Evolutionary conservation across 2,888 invertebrate genomes (phyloP), one percentile per base, ranked within the genome.

Genomic region (Heliconius ismenius): DNA sequence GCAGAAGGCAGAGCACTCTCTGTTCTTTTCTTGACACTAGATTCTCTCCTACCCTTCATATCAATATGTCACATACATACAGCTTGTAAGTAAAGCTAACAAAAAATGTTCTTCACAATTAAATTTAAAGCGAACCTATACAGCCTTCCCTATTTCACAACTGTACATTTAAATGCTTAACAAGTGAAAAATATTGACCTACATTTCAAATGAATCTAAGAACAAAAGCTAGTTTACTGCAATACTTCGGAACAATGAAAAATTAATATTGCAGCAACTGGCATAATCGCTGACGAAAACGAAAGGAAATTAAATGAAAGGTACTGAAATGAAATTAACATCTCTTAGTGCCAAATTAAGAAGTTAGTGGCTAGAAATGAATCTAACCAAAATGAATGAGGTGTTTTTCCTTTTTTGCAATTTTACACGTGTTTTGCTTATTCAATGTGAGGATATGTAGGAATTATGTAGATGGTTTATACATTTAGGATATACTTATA

Each of bases 221-320:
- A 69, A 70, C 70, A 70, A 70, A 70, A 58, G 70, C 70, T 36
- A 70, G 54, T 70, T 70, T 67, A 67, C 67, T 67, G 67, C 39
- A 67, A 43, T 67, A 67, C 67, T 58, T 70, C 24, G 32, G 32
- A 70, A 70, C 70, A 70, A 70, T 58, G 58, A 70, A n/a, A 67
- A 70, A 28, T 70, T 70, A 62, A 73, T 73, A 73, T 63, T 62
- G 62, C 36, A 73, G 36, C 18, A 72, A 36, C 58, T 70, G 18
- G 54, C 58, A 43, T 39, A 73, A 73, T 62, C 26, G 72, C 60
- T 73, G 73, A 62, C 70, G 13, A 73, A 73, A 62, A 60, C 24
- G 26, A 26, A 26, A 26, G 26, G 26, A 26, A 26, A 36, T 58
- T 24, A 32, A 70, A 58, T 26, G 26, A 18, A 26, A 26, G 60